These are phyloP conservation scores for Solenopsis fugax DNA, from an alignment of 1,140 invertebrate genomes.

Conservation along the genomic window DNA sequence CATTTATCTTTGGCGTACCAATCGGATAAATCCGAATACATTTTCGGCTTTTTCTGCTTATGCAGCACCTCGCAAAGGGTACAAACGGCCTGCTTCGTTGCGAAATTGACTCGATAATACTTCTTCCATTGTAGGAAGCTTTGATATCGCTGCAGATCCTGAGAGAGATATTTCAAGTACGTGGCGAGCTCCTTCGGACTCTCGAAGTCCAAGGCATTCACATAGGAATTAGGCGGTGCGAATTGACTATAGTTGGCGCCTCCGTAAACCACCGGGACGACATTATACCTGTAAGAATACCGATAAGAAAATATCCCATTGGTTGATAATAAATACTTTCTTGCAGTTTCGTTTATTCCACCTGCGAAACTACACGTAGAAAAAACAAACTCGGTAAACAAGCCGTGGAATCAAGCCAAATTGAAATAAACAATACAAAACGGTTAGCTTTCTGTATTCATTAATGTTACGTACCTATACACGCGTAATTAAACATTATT, in stretches of 20 bases:
- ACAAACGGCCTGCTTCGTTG: slow-evolving; percentile 64
- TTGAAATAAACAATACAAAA: not conserved
- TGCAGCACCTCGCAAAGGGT: slow-evolving; percentile 78
- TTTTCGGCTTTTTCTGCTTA: slow-evolving; percentile 38
- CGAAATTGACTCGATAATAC: slow-evolving; percentile 76
- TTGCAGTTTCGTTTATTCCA: not conserved
- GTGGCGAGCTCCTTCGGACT: slow-evolving; percentile 86
- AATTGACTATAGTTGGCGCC: slow-evolving; percentile 86
- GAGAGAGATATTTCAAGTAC: slow-evolving; percentile 86
- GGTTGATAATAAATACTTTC: not conserved
- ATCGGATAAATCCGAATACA: slow-evolving; percentile 66
- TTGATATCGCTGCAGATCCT: slow-evolving; percentile 83
- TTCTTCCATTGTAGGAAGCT: slow-evolving; percentile 87
- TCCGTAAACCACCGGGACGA: slow-evolving; percentile 88
- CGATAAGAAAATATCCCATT: slow-evolving; percentile 19
- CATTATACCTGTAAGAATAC: slow-evolving; percentile 79
- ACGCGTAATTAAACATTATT: not conserved
- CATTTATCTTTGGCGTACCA: slow-evolving; percentile 78
- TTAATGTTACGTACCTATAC: not conserved
- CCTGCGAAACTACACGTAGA: not conserved
- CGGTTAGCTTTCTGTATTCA: not conserved
- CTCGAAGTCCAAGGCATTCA: slow-evolving; percentile 88
- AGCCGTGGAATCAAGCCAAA: not conserved
- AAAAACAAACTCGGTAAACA: not conserved
- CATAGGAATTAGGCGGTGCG: slow-evolving; percentile 88